Conservation (phyloP, 2,797 vertebrate species). For the Lophotriccus pileatus region DNA sequence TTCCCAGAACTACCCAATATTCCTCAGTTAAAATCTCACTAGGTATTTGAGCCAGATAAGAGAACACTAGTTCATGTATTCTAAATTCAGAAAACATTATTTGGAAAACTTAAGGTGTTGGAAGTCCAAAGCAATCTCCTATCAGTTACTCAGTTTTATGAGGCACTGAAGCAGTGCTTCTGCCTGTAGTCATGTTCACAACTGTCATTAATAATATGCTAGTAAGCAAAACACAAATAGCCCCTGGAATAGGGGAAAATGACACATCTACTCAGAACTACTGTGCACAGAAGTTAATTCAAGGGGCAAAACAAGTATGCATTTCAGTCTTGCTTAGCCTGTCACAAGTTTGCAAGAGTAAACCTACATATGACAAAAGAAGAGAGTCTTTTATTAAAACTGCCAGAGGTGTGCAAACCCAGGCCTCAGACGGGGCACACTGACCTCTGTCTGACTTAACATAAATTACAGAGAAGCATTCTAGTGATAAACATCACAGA, state of each 20-base stretch:
- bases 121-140: background rate
- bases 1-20: background rate
- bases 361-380: background rate
- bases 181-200: background rate
- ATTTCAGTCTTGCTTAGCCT: background rate
- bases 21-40: background rate
- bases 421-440: background rate
- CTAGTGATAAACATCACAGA: constrained; percentile 28
- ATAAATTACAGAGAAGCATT: constrained; percentile 13
- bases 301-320: background rate
- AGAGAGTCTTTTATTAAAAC: background rate
- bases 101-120: background rate
- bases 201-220: background rate
- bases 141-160: background rate
- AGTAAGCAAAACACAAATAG: background rate
- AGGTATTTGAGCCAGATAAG: background rate
- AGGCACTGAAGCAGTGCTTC: background rate
- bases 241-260: background rate
- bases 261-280: background rate
- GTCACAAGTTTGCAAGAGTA: background rate
- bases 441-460: background rate
- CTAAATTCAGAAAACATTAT: background rate
- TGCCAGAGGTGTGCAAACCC: background rate
- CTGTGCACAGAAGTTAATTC: background rate
- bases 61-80: background rate